phyloP scores from a whole-genome alignment of 2,888 invertebrate genomes.

The Ashinkailepas kermadecensis region DNA sequence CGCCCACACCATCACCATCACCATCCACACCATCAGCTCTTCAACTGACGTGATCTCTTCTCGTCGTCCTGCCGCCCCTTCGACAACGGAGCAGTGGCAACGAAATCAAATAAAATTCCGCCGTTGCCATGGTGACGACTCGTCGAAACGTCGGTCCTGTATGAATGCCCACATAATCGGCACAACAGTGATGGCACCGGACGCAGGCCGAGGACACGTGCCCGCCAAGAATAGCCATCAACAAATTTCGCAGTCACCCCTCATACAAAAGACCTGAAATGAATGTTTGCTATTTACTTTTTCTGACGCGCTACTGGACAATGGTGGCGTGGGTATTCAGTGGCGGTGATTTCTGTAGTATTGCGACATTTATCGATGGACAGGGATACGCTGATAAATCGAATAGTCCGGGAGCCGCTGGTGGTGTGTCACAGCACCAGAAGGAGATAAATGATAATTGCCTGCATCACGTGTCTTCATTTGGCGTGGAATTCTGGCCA shows the following conservation, averaged over 20 bases:
- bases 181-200: too few relatives aligned
- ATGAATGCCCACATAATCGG: too few relatives aligned
- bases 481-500: constrained; percentile 1
- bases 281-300: constrained; percentile 18
- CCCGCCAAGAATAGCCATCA: neutral
- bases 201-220: neutral
- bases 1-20: too few relatives aligned
- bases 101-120: too few relatives aligned
- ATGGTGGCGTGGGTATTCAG: neutral
- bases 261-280: neutral
- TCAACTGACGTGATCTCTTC: too few relatives aligned
- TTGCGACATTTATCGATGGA: constrained; percentile 7
- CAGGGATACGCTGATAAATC: constrained; percentile 6
- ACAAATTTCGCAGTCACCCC: neutral
- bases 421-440: neutral
- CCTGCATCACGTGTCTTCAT: constrained; percentile 15
- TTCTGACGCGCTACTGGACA: neutral
- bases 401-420: neutral
- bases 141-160: too few relatives aligned
- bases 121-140: too few relatives aligned
- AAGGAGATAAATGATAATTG: constrained; percentile 20
- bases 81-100: too few relatives aligned
- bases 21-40: too few relatives aligned
- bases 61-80: too few relatives aligned
- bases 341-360: neutral